Evolutionary conservation across 2,888 invertebrate genomes (phyloP).

Genomic region (Cheilosia vernalis): DNA sequence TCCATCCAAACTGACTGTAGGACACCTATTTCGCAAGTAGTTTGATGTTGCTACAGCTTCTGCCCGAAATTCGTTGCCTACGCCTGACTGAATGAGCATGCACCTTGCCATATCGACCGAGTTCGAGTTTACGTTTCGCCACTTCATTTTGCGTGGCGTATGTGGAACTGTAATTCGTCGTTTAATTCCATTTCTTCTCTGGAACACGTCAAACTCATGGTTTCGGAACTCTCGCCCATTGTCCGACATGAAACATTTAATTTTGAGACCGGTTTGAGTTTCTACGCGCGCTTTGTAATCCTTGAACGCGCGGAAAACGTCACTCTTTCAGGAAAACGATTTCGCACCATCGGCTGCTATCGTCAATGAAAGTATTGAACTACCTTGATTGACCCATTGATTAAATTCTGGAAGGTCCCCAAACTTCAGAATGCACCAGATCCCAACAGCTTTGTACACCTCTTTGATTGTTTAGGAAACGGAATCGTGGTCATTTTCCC

Average conservation of each 20-base stretch:
- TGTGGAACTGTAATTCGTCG: too few species aligned
- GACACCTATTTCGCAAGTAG: constrained; percentile 51
- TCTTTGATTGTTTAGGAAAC: constrained; percentile 16
- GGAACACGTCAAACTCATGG: constrained; percentile 24
- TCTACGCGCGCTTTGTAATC: constrained; percentile 27
- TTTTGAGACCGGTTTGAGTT: constrained; percentile 28
- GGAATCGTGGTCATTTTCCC: constrained; percentile 26
- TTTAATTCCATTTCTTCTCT: too few species aligned
- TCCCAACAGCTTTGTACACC: constrained; percentile 12
- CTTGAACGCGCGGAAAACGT: constrained; percentile 34
- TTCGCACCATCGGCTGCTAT: constrained; percentile 41
- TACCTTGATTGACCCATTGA: not conserved
- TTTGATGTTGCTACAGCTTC: constrained; percentile 44
- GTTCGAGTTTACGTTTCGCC: constrained; percentile 23
- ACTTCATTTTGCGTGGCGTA: constrained; percentile 20
- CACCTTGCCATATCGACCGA: constrained; percentile 20
- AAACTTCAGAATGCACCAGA: constrained; percentile 30
- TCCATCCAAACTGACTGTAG: constrained; percentile 19
- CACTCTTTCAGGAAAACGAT: constrained; percentile 43
- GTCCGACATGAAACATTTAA: constrained; percentile 34
- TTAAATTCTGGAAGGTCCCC: not conserved
- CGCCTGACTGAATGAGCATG: constrained; percentile 49
- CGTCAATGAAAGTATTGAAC: constrained; percentile 53
- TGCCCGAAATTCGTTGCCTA: constrained; percentile 60
- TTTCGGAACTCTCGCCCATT: constrained; percentile 24